A percentile compares a stretch with the other conserved stretches of the same genome.
phyloP scores from a whole-genome alignment of 2,888 invertebrate genomes.

The Crepidodera aurea region DNA sequence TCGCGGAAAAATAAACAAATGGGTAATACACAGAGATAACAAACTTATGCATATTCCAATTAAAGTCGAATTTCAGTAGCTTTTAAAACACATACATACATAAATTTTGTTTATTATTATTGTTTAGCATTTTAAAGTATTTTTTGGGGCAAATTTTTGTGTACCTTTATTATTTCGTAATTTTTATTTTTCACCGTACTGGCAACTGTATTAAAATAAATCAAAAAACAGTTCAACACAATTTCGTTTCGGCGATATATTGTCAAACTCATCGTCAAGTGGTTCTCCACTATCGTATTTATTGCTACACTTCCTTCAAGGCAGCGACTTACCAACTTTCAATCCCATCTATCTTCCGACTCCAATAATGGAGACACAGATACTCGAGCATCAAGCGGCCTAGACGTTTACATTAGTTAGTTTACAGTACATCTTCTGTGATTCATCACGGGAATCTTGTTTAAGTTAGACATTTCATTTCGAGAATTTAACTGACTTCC shows the following conservation, averaged over 20 bases:
- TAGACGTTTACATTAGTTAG: slow-evolving; percentile 11
- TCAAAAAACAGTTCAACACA: slow-evolving; percentile 1
- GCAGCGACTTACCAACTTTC: slow-evolving; percentile 4
- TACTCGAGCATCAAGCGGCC: slow-evolving; percentile 5
- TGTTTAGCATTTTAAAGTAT: no score
- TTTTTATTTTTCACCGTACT: no score
- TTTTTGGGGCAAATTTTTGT: no score
- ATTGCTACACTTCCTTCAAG: slow-evolving; percentile 8
- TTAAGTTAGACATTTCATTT: slow-evolving; percentile 6
- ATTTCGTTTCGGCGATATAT: neutral
- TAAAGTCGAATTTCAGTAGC: no score
- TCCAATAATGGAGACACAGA: slow-evolving; percentile 17
- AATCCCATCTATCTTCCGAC: neutral
- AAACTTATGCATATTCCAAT: no score
- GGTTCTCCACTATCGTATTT: slow-evolving; percentile 13
- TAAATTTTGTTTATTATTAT: no score
- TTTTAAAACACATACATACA: no score
- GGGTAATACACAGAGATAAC: no score
- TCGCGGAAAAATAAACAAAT: no score
- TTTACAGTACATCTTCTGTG: neutral
- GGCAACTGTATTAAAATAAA: neutral
- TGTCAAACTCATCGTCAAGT: slow-evolving; percentile 9
- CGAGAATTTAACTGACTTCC: neutral
- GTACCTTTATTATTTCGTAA: no score
- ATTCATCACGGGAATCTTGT: neutral